These are phyloP conservation scores for Anticlea derivata DNA, from an alignment of 2,888 invertebrate species.

Conservation along the genomic window DNA sequence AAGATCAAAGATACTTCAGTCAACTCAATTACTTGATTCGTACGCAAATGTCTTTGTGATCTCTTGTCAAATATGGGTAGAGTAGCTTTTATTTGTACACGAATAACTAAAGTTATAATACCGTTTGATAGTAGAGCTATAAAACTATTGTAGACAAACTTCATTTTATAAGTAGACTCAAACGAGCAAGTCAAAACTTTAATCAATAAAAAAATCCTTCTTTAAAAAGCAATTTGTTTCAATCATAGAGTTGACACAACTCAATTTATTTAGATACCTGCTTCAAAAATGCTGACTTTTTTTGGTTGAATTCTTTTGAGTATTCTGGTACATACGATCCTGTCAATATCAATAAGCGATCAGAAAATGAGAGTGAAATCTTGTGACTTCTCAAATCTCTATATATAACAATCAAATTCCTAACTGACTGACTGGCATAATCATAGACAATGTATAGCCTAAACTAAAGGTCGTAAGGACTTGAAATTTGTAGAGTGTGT, in stretches of 20 bases:
- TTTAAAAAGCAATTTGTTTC: constrained; percentile 14
- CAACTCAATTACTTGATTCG: constrained; percentile 6
- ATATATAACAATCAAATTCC: too few relatives aligned
- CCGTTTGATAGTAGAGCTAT: too few relatives aligned
- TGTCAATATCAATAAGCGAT: constrained; percentile 32
- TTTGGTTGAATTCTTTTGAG: too few relatives aligned
- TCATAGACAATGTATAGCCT: too few relatives aligned
- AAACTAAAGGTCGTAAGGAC: too few relatives aligned
- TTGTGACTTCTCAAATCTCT: constrained; percentile 15
- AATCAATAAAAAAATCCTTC: not conserved
- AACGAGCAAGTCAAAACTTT: too few relatives aligned
- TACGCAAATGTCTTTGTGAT: constrained; percentile 10
- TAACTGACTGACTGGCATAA: too few relatives aligned
- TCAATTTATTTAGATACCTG: constrained; percentile 26
- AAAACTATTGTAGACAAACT: too few relatives aligned
- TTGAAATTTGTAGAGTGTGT: too few relatives aligned
- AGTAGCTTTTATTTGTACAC: not conserved
- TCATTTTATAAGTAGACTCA: too few relatives aligned
- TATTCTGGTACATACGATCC: not conserved
- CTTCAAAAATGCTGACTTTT: too few relatives aligned
- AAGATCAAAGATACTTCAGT: constrained; percentile 19
- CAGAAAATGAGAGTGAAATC: constrained; percentile 23
- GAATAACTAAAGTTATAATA: too few relatives aligned
- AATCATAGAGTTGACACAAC: constrained; percentile 10
- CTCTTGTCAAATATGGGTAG: constrained; percentile 9